A percentile compares a stretch with the other conserved stretches of the same genome.
Evolutionary conservation across 2,797 vertebrate species (phyloP).

Genomic region (Gambusia yucatana): DNA sequence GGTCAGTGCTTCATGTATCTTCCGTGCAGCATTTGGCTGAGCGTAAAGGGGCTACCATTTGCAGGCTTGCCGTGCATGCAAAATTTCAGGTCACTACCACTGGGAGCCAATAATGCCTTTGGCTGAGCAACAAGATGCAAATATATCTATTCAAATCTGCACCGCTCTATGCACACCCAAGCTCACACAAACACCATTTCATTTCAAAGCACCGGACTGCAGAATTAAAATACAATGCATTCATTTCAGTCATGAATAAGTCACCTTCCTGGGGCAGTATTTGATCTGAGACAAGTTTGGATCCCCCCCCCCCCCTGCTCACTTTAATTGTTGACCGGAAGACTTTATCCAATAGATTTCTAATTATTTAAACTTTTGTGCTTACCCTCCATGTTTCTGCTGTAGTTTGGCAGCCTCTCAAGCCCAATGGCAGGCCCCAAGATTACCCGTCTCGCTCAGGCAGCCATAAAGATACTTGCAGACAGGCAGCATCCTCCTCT

Average conservation of each 20-base stretch:
- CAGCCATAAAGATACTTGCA: slow-evolving; percentile 61
- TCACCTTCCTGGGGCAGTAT: slow-evolving; percentile 28
- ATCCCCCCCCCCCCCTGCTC: neutral
- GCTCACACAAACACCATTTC: slow-evolving; percentile 58
- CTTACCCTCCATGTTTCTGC: slow-evolving; percentile 28
- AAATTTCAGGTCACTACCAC: slow-evolving; percentile 79
- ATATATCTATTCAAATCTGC: slow-evolving; percentile 80
- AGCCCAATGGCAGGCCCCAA: slow-evolving; percentile 36
- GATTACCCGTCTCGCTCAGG: slow-evolving; percentile 52
- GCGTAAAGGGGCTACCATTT: slow-evolving; percentile 61
- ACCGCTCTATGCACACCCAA: slow-evolving; percentile 53
- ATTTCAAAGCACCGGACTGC: slow-evolving; percentile 29
- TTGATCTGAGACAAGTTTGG: slow-evolving; percentile 30
- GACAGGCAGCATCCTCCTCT: slow-evolving; percentile 62
- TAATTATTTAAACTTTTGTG: slow-evolving; percentile 17
- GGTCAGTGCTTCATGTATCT: slow-evolving; percentile 60
- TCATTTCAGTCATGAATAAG: slow-evolving; percentile 41
- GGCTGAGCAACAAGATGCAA: slow-evolving; percentile 85
- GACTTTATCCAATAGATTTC: slow-evolving; percentile 11
- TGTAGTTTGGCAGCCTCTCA: slow-evolving; percentile 47
- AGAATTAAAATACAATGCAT: slow-evolving; percentile 43
- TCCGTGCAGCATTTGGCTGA: slow-evolving; percentile 53
- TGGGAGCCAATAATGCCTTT: slow-evolving; percentile 77
- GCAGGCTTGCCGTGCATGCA: slow-evolving; percentile 76
- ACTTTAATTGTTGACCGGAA: slow-evolving; percentile 8